phyloP scores from a whole-genome alignment of 2,113 vertebrate genomes.

The Sinocyclocheilus anshuiensis region DNA sequence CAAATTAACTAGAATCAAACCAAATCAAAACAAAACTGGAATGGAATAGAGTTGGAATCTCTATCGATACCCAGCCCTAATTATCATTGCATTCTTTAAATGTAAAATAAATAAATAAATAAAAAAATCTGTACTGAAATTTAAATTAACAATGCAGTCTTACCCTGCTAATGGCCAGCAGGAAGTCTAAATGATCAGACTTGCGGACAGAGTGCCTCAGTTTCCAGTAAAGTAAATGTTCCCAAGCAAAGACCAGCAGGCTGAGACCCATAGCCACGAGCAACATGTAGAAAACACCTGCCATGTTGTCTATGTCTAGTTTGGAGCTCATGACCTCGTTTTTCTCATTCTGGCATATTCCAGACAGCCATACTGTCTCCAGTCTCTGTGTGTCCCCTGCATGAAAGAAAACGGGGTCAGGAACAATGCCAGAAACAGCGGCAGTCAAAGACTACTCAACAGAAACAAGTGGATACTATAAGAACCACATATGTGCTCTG shows the following conservation, averaged over 20 bases:
- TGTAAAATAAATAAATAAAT: not conserved
- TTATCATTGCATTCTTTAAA: not conserved
- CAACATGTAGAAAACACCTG: conserved; percentile 98
- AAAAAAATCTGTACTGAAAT: not conserved
- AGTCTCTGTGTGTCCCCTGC: conserved; percentile 93
- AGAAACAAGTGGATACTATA: not conserved
- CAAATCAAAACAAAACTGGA: not conserved
- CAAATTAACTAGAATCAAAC: too few species aligned
- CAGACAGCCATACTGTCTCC: conserved; percentile 95
- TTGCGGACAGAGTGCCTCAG: conserved; percentile 87
- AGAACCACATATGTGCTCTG: not conserved
- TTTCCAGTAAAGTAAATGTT: conserved; percentile 96
- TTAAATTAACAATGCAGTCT: conserved; percentile 40
- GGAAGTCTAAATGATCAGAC: conserved; percentile 85
- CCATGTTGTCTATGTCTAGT: conserved; percentile 99
- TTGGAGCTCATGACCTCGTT: conserved; percentile 99
- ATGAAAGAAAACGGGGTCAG: conserved; percentile 26
- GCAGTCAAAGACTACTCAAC: conserved; percentile 11
- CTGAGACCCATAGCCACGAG: conserved; percentile 98
- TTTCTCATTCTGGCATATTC: conserved; percentile 99
- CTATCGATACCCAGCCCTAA: not conserved
- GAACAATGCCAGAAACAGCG: conserved; percentile 31
- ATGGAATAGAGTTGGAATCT: not conserved
- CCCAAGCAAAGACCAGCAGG: conserved; percentile 95
- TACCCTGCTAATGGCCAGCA: conserved; percentile 96